These are phyloP conservation scores for Watsonalla binaria DNA, from an alignment of 2,888 invertebrate genomes.

Conservation along the genomic window DNA sequence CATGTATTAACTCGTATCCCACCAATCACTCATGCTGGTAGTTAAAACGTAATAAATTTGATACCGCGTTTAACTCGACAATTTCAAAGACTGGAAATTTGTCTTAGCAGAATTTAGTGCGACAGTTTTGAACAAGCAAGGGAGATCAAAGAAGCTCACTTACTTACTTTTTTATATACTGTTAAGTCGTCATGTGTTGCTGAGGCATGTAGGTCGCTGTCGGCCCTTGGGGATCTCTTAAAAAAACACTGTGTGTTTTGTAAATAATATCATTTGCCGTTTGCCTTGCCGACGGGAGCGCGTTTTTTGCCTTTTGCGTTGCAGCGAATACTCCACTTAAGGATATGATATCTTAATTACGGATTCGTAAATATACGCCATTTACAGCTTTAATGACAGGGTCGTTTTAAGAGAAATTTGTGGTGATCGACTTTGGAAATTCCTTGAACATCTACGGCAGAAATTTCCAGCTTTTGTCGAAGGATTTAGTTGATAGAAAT, in stretches of 20 bases:
- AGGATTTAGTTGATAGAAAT: too few relatives aligned
- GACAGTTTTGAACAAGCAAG: constrained; percentile 34
- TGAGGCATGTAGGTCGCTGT: constrained; percentile 59
- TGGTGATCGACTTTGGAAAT: too few relatives aligned
- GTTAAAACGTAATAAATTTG: constrained; percentile 58
- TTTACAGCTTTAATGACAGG: too few relatives aligned
- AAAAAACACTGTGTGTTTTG: constrained; percentile 66
- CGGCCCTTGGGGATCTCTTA: constrained; percentile 57
- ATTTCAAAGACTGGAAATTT: constrained; percentile 74
- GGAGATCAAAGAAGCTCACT: constrained; percentile 38
- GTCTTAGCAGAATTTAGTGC: constrained; percentile 70
- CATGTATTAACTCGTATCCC: constrained; percentile 29
- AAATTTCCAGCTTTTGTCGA: too few relatives aligned
- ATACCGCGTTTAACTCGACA: constrained; percentile 47
- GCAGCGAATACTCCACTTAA: too few relatives aligned
- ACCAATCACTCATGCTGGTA: constrained; percentile 36
- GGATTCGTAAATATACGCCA: not conserved
- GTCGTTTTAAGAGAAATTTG: too few relatives aligned
- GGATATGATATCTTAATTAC: not conserved
- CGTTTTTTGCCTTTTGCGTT: constrained; percentile 18
- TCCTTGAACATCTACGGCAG: too few relatives aligned
- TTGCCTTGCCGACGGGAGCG: constrained; percentile 18
- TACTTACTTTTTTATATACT: too few relatives aligned
- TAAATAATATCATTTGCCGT: constrained; percentile 63
- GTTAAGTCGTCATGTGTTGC: constrained; percentile 43